phyloP scores from a whole-genome alignment of 2,113 vertebrate genomes.

The Eclectus roratus region DNA sequence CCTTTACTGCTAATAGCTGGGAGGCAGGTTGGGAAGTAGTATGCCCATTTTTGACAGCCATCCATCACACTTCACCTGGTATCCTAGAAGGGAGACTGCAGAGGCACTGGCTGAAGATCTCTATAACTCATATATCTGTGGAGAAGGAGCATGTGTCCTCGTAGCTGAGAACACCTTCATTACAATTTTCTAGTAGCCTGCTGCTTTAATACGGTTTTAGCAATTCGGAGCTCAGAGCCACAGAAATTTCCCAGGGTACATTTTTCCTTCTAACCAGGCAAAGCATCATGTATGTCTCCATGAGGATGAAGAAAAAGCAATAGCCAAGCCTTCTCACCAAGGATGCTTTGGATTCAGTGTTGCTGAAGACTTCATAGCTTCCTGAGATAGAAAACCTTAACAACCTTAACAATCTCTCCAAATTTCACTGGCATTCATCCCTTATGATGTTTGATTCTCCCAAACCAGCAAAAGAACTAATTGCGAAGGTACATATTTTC shows the following conservation, averaged over 20 bases:
- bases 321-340: not conserved
- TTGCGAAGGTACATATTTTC: not conserved
- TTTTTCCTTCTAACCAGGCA: not conserved
- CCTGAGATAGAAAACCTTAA: not conserved
- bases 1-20: not conserved
- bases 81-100: not conserved
- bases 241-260: not conserved
- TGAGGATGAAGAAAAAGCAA: not conserved
- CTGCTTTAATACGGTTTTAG: not conserved
- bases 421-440: not conserved
- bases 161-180: not conserved
- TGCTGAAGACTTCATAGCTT: not conserved
- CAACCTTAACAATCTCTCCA: not conserved
- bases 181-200: not conserved
- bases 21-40: not conserved
- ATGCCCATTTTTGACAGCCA: not conserved
- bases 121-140: not conserved
- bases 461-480: not conserved
- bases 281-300: not conserved
- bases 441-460: not conserved
- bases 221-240: not conserved
- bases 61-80: not conserved
- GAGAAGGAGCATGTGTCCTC: not conserved
- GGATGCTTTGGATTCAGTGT: not conserved
- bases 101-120: not conserved